Evolutionary conservation across 2,888 invertebrate species (phyloP), one percentile per base, ranked within the genome.

Genomic region (Ochropleura plecta): DNA sequence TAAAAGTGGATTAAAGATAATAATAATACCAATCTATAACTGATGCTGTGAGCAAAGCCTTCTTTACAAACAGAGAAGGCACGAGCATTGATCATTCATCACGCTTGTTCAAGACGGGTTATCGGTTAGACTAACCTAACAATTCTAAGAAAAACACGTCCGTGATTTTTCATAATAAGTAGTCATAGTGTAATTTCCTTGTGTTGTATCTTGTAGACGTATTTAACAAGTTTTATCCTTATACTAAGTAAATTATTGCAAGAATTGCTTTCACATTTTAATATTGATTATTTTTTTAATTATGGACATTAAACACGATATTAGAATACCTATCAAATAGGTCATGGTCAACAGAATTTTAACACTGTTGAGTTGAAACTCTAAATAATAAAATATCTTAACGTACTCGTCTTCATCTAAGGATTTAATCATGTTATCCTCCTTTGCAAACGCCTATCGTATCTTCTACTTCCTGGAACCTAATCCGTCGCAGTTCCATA

Each of bases 191-290:
- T 53, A 18, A 57, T 73, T 73, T 59, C 51, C 63, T 44, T 8
- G 46, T 53, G 46, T 59, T 71, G 59, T 70, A 40, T 64, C 57
- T 78, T 64, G 8, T 40, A 20, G 44, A 59, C 14, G n/a, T 20
- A 44, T 51, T 62, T 20, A 46, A 9, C 3, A 44, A 0, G 4
- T 10, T 10, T 70, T 51, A 30, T 64, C 9, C 30, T 78, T n/a
- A 60, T 53, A 60, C 59, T 9, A 14, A 48, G 51, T 55, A 49
- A 70, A 20, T 51, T 57, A 63, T n/a, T 78, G 51, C 14, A 64
- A 48, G 66, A 71, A 30, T 30, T 49, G 40, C 46, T n/a, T 77
- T 53, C 48, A 57, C 5, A 57, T n/a, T 68, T 48, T 14, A n/a
- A n/a, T 57, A 65, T 57, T 9, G 6, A 18, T 20, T n/a, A 20